phyloP scores from a whole-genome alignment of 1,140 invertebrate genomes.

The Drosophila setifemur region DNA sequence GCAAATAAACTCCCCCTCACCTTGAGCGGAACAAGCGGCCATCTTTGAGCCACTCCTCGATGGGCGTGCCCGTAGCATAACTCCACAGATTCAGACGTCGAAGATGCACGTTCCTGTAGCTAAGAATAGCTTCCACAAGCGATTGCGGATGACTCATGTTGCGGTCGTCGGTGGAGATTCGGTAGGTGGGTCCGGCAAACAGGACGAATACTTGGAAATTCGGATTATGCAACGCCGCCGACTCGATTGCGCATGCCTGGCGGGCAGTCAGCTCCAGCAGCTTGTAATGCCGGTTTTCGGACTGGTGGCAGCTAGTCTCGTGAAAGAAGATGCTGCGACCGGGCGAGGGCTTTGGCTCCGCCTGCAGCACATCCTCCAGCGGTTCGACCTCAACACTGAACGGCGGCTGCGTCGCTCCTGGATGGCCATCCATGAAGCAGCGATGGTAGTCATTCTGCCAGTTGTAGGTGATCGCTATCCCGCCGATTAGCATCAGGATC shows the following conservation, averaged over 20 bases:
- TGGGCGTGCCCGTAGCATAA: constrained; percentile 85
- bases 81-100: constrained; percentile 84
- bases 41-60: constrained; percentile 85
- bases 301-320: constrained; percentile 83
- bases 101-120: constrained; percentile 85
- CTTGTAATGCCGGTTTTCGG: not conserved
- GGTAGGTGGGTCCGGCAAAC: constrained; percentile 83
- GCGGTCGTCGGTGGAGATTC: constrained; percentile 63
- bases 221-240: constrained; percentile 86
- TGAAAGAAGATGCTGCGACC: constrained; percentile 85
- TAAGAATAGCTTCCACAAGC: constrained; percentile 81
- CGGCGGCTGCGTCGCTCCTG: not conserved
- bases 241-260: constrained; percentile 88
- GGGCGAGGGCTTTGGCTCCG: constrained; percentile 62
- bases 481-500: constrained; percentile 14
- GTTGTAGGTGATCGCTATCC: constrained; percentile 14
- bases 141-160: constrained; percentile 45
- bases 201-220: constrained; percentile 84
- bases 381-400: not conserved
- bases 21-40: constrained; percentile 84
- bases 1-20: constrained; percentile 69
- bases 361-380: constrained; percentile 56
- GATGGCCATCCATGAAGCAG: constrained; percentile 31
- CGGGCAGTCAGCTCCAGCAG: constrained; percentile 82
- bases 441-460: constrained; percentile 27